phyloP scores from a whole-genome alignment of 2,113 vertebrate species.

The Myodes glareolus region DNA sequence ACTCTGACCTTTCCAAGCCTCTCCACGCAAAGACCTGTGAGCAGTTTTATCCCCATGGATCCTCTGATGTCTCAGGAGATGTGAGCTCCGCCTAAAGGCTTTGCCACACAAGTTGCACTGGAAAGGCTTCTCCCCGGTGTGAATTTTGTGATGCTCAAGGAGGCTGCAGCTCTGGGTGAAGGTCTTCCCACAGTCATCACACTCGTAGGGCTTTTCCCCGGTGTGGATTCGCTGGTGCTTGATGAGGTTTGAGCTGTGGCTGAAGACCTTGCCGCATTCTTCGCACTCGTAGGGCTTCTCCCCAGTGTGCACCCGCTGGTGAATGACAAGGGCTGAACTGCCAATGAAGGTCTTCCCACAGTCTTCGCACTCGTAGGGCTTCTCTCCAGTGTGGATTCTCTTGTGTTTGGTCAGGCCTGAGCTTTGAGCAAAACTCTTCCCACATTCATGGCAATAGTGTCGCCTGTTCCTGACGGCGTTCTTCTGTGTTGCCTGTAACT shows the following conservation, averaged over 20 bases:
- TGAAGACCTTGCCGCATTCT: slow-evolving; percentile 71
- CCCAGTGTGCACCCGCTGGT: slow-evolving; percentile 73
- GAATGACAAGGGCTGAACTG: slow-evolving; percentile 50
- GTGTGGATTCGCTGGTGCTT: slow-evolving; percentile 77
- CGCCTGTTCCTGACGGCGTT: not conserved
- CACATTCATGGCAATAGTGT: slow-evolving; percentile 54
- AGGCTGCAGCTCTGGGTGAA: slow-evolving; percentile 75
- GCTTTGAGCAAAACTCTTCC: slow-evolving; percentile 37
- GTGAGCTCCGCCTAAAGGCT: slow-evolving; percentile 68
- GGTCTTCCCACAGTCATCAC: slow-evolving; percentile 68
- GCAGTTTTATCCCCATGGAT: slow-evolving; percentile 15
- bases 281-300: slow-evolving; percentile 73
- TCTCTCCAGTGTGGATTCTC: slow-evolving; percentile 70
- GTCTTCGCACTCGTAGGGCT: slow-evolving; percentile 65
- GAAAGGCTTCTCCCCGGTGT: slow-evolving; percentile 70
- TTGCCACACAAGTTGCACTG: slow-evolving; percentile 53
- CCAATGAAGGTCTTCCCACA: slow-evolving; percentile 74
- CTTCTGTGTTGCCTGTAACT: slow-evolving; percentile 46
- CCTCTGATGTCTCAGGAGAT: slow-evolving; percentile 72
- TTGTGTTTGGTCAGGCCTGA: slow-evolving; percentile 68
- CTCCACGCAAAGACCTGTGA: not conserved
- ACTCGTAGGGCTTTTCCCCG: slow-evolving; percentile 73
- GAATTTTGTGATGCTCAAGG: slow-evolving; percentile 72
- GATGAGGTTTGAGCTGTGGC: slow-evolving; percentile 72
- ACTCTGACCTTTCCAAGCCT: not conserved